A percentile compares a stretch with the other conserved stretches of the same genome.
phyloP scores from a whole-genome alignment of 2,797 vertebrate species.

The Sebastes matsubarae region DNA sequence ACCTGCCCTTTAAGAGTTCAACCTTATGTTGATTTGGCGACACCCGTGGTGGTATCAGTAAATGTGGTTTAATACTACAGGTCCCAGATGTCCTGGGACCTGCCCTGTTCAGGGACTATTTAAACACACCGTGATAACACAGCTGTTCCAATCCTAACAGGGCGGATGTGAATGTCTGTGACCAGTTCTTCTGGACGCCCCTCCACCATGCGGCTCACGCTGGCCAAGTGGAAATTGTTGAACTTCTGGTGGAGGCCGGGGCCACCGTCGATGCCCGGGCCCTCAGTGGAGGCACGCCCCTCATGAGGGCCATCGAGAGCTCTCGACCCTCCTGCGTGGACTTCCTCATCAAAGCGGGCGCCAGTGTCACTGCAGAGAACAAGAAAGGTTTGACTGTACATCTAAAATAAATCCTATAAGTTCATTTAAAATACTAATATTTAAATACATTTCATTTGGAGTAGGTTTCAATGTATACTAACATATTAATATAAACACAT shows the following conservation, averaged over 20 bases:
- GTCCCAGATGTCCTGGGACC: no score
- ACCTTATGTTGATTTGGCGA: no score
- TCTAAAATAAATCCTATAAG: background rate
- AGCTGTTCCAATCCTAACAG: constrained; percentile 40
- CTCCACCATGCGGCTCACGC: constrained; percentile 92
- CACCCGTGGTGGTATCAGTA: no score
- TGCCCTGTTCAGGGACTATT: background rate
- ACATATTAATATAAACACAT: background rate
- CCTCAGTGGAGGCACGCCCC: constrained; percentile 87
- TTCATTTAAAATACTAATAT: background rate
- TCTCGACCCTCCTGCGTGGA: constrained; percentile 87
- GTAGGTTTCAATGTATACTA: background rate
- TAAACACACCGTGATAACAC: background rate
- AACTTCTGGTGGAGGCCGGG: constrained; percentile 86
- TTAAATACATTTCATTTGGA: background rate
- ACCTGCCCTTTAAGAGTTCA: no score
- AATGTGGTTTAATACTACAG: no score
- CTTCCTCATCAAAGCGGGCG: constrained; percentile 87
- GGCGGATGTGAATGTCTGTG: constrained; percentile 84
- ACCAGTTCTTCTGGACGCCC: constrained; percentile 94
- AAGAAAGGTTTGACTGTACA: constrained; percentile 83
- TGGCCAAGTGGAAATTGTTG: constrained; percentile 86
- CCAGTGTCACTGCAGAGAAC: constrained; percentile 82
- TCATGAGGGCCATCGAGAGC: constrained; percentile 92
- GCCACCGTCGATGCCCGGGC: constrained; percentile 83